phyloP scores from a whole-genome alignment of 2,888 invertebrate species.

The Neuroscelio doddi region DNA sequence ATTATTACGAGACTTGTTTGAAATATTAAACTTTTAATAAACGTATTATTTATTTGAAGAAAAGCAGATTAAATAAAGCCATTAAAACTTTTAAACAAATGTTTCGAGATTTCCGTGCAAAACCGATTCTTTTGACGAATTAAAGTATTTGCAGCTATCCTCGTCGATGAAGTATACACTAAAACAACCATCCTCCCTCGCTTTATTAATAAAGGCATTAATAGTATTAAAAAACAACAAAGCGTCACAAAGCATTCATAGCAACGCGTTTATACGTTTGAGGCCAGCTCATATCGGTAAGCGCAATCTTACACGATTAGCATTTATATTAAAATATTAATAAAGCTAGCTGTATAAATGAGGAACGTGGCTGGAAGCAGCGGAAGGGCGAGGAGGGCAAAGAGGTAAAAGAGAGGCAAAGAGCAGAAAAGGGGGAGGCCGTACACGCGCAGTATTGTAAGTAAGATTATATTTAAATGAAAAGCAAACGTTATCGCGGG shows the following conservation, averaged over 20 bases:
- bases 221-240: constrained; percentile 46
- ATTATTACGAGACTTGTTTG: too few relatives aligned
- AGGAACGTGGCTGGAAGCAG: constrained; percentile 30
- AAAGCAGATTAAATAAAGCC: too few relatives aligned
- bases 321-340: constrained; percentile 68
- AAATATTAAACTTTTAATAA: too few relatives aligned
- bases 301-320: constrained; percentile 65
- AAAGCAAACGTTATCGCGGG: constrained; percentile 51
- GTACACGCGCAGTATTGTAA: constrained; percentile 48
- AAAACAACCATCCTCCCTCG: too few relatives aligned
- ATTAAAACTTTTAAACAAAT: too few relatives aligned
- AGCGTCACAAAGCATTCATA: constrained; percentile 38
- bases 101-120: too few relatives aligned
- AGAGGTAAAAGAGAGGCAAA: constrained; percentile 7
- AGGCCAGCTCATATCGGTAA: constrained; percentile 47
- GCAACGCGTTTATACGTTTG: constrained; percentile 42
- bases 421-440: constrained; percentile 31
- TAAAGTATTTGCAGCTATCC: too few relatives aligned
- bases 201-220: constrained; percentile 24
- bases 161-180: too few relatives aligned
- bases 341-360: constrained; percentile 49
- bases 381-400: constrained; percentile 7
- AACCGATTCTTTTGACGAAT: too few relatives aligned
- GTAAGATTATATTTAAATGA: constrained; percentile 55
- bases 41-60: too few relatives aligned